Evolutionary conservation across 2,797 vertebrate genomes (phyloP).

Genomic region (Mormyrops boulengeri): DNA sequence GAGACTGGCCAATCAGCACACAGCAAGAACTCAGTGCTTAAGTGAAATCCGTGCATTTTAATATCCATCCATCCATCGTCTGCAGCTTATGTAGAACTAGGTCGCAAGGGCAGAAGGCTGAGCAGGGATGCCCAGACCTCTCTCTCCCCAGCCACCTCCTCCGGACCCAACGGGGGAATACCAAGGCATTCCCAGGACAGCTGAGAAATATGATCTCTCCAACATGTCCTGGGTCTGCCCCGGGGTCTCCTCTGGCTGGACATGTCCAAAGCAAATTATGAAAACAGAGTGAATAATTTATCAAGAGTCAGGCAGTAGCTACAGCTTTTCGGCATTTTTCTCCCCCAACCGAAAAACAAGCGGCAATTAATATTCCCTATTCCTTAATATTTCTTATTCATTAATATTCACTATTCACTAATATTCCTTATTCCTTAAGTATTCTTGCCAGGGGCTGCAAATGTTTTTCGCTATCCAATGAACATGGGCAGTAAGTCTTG

Average conservation of each 20-base stretch:
- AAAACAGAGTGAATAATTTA: background rate
- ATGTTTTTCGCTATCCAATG: background rate
- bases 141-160: background rate
- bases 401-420: background rate
- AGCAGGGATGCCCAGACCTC: background rate
- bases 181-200: background rate
- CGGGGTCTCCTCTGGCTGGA: background rate
- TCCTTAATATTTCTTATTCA: too few species aligned
- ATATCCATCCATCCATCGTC: background rate
- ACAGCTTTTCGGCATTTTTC: background rate
- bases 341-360: background rate
- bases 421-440: background rate
- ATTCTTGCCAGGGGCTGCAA: background rate
- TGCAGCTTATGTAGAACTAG: background rate
- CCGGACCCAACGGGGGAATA: background rate
- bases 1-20: background rate
- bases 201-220: background rate
- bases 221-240: background rate
- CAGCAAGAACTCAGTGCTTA: background rate
- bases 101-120: background rate
- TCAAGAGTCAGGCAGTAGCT: background rate
- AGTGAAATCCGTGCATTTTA: background rate
- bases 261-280: background rate
- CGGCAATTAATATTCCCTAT: background rate
- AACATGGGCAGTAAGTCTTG: background rate